Percentiles rank a stretch among this genome's conserved stretches.
phyloP scores from a whole-genome alignment of 2,113 vertebrate genomes.

The Phoenicopterus ruber region DNA sequence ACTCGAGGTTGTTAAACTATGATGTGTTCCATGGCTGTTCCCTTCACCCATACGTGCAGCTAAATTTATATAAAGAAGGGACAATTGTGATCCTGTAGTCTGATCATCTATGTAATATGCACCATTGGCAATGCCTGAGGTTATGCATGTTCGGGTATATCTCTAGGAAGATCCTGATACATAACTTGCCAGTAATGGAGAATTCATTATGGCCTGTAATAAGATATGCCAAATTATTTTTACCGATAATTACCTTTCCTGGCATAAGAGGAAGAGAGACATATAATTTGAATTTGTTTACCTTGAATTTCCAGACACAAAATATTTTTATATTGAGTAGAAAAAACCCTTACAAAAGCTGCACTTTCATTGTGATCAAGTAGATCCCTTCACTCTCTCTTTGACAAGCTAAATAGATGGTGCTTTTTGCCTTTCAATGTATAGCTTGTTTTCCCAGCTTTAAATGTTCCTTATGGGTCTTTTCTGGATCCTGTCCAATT shows the following conservation, averaged over 20 bases:
- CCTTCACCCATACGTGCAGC: background rate
- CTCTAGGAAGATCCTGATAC: background rate
- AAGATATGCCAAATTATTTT: background rate
- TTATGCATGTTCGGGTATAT: background rate
- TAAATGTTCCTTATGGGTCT: background rate
- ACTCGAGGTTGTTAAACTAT: background rate
- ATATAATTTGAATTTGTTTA: background rate
- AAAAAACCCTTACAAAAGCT: background rate
- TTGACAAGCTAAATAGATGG: background rate
- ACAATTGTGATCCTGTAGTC: background rate
- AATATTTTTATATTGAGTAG: background rate
- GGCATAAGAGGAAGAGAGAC: fast-evolving
- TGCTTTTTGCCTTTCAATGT: background rate
- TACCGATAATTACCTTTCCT: background rate
- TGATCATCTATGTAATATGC: background rate
- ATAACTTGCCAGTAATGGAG: background rate
- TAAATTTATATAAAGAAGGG: background rate
- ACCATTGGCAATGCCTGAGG: background rate
- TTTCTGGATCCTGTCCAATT: background rate
- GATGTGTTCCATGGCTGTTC: background rate
- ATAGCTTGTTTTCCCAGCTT: background rate
- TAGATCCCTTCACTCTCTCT: background rate
- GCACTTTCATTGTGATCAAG: background rate
- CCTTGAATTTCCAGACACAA: background rate
- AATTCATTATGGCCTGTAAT: background rate